Conservation (phyloP, 2,113 vertebrate species). For the Puffinus mauretanicus region DNA sequence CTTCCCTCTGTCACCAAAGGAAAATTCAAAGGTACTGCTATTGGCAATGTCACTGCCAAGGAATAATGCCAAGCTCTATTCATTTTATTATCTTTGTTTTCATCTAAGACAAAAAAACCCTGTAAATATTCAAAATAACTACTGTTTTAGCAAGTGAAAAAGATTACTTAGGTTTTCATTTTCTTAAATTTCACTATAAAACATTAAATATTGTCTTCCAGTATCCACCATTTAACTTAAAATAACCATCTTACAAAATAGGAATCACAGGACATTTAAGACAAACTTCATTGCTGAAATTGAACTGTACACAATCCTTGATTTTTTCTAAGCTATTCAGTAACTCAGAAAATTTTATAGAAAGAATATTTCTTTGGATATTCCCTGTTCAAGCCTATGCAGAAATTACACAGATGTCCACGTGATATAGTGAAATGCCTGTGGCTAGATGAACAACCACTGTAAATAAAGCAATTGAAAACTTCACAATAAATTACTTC, state of each 20-base stretch:
- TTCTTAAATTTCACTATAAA: neutral
- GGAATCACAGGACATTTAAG: neutral
- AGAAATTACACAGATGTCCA: neutral
- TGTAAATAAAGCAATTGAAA: neutral
- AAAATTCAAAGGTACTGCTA: neutral
- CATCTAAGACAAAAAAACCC: neutral
- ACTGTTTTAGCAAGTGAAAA: neutral
- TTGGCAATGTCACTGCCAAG: neutral
- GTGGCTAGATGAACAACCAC: neutral
- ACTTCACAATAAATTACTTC: neutral
- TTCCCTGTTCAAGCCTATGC: neutral
- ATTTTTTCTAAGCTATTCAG: neutral
- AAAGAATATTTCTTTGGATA: neutral
- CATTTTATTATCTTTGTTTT: neutral
- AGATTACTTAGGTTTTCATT: neutral
- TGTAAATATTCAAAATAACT: neutral
- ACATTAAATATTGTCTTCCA: neutral
- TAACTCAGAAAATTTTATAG: neutral
- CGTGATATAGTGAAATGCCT: neutral
- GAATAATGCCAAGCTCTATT: neutral
- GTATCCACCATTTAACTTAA: neutral
- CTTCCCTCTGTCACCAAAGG: neutral
- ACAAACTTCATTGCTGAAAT: neutral
- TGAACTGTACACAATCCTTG: neutral
- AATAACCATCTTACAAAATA: neutral